A percentile compares a stretch with the other conserved stretches of the same genome.
Evolutionary conservation across 2,797 vertebrate genomes (phyloP).

Genomic region (Nannoperca obscura): DNA sequence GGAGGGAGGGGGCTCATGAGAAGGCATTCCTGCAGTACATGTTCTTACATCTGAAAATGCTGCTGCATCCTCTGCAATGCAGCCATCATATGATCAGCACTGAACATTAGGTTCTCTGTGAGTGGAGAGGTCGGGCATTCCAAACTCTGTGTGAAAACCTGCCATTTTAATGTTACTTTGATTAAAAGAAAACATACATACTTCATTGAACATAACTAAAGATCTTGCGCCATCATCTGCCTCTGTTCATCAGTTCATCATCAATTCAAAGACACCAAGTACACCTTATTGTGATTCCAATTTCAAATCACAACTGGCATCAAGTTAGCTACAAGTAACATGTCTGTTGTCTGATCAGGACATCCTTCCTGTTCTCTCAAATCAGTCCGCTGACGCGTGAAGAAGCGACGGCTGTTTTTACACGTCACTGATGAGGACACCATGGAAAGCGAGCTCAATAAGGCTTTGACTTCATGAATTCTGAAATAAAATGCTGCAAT

Average conservation of each 20-base stretch:
- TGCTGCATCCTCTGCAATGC: background rate
- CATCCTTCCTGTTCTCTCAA: background rate
- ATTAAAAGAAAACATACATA: background rate
- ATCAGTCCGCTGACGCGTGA: too few relatives aligned
- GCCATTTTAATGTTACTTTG: background rate
- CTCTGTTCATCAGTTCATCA: background rate
- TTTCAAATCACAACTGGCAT: background rate
- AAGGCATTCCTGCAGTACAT: background rate
- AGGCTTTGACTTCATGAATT: too few relatives aligned
- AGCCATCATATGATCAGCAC: conserved; percentile 6
- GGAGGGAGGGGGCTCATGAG: background rate
- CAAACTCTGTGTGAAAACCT: background rate
- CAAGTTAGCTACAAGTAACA: background rate
- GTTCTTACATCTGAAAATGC: background rate
- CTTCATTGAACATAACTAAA: background rate
- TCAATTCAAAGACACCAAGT: background rate
- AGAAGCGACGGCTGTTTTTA: too few relatives aligned
- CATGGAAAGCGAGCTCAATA: too few relatives aligned
- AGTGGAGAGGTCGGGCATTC: fast-evolving
- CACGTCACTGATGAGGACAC: too few relatives aligned
- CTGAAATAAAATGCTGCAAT: too few relatives aligned
- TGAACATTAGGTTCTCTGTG: background rate
- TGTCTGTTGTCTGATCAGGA: background rate
- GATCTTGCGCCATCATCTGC: background rate
- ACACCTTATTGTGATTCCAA: background rate